Conservation (phyloP, 64 coral and sea anemone genomes). For the Montipora sp. region DNA sequence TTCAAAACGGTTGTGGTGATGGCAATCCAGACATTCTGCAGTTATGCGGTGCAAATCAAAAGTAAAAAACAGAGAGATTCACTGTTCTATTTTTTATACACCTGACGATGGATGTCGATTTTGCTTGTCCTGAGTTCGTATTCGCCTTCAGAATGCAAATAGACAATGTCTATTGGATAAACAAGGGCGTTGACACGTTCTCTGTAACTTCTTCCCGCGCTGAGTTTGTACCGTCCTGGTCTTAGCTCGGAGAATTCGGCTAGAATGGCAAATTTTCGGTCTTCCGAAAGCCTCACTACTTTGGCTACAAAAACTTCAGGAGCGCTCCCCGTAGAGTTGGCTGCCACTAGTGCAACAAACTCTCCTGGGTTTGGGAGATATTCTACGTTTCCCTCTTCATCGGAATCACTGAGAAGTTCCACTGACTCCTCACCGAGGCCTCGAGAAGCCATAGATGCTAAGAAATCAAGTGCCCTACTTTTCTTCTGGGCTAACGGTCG, state of each 20-base stretch:
- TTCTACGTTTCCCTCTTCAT: too few species aligned
- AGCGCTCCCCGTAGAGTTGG: background rate
- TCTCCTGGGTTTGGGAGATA: too few species aligned
- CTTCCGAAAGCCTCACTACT: conserved; percentile 2
- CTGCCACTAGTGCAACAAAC: background rate
- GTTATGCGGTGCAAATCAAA: too few species aligned
- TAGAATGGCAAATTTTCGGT: conserved; percentile 1
- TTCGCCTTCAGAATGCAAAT: background rate
- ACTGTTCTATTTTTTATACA: background rate
- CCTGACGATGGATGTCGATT: conserved; percentile 8
- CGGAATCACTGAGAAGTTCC: too few species aligned
- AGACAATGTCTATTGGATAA: background rate
- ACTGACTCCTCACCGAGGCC: too few species aligned
- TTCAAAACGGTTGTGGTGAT: too few species aligned
- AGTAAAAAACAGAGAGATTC: too few species aligned
- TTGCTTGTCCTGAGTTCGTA: background rate
- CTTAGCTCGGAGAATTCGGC: background rate
- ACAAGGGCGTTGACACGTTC: background rate
- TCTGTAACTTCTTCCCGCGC: conserved; percentile 12
- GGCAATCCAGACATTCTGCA: too few species aligned
- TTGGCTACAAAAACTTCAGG: conserved; percentile 36
- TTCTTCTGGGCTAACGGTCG: too few species aligned
- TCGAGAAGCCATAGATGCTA: too few species aligned
- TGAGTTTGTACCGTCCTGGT: background rate
- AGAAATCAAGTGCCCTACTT: too few species aligned